Percentiles rank a stretch among this genome's conserved stretches.
phyloP scores from a whole-genome alignment of 1,140 invertebrate species.

The Microplitis mediator region DNA sequence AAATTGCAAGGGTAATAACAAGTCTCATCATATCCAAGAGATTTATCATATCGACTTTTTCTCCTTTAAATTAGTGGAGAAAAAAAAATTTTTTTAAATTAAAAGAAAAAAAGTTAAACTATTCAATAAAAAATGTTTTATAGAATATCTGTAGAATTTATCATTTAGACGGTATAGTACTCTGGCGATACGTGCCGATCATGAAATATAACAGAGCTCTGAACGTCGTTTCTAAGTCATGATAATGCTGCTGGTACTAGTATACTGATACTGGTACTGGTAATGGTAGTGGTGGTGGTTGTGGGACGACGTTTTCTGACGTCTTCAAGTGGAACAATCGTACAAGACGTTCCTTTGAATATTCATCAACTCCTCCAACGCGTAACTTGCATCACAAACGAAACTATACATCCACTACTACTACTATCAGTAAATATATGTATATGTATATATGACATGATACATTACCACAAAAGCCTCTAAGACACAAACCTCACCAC shows the following conservation, averaged over 20 bases:
- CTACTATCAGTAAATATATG: too few species aligned
- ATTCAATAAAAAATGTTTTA: background rate
- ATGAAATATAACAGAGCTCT: background rate
- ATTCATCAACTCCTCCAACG: background rate
- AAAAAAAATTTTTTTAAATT: too few species aligned
- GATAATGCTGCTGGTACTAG: too few species aligned
- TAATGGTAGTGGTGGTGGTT: background rate
- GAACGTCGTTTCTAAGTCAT: too few species aligned
- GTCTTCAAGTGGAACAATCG: background rate
- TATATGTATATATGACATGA: background rate
- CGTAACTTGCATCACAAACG: background rate
- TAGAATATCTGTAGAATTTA: background rate
- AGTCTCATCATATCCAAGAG: too few species aligned
- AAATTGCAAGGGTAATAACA: too few species aligned
- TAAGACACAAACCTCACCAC: background rate
- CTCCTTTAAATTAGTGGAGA: too few species aligned
- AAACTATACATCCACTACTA: background rate
- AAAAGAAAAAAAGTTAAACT: background rate
- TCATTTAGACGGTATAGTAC: background rate
- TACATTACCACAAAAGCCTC: constrained; percentile 1
- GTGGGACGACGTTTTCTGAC: background rate
- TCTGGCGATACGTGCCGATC: background rate
- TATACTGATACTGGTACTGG: too few species aligned
- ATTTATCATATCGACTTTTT: too few species aligned
- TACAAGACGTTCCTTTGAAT: constrained; percentile 4